Base-by-base conservation (phyloP, 2,888 invertebrate genomes). In the Cantharis flavilabris region DNA sequence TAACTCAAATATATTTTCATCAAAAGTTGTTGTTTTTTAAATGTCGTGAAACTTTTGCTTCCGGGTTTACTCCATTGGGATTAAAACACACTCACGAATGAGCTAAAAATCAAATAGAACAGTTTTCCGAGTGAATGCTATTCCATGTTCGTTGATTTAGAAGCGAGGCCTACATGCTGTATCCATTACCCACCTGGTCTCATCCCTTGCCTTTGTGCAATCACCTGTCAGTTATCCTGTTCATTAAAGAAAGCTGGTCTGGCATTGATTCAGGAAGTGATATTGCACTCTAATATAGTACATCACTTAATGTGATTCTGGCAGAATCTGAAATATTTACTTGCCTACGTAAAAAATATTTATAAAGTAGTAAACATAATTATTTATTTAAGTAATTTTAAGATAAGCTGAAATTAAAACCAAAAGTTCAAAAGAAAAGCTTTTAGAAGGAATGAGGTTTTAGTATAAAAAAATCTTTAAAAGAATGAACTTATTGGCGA, bases 81-180 rank as follows among this genome's bases (percentile, higher is more conserved):
- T 77, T 77, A 70, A 72, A 75, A 75, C 75, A 72, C 75, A 75
- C 75, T 76, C 75, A 64, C 72, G 71, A 70, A 70, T 73, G 65
- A 78, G 73, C 78, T 76, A 71, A 76, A 76, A 77, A 79, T 72
- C 76, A 76, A 76, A 75, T 76, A 79, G 80, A 77, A 76, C 81
- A 82, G 80, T 83, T 83, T 83, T 82, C 82, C 82, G 82, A 79
- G 82, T 83, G 84, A 84, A 86, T 83, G 86, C 85, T 81, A 81
- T 85, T 84, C 82, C 85, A 79, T 86, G 86, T 86, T 83, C 82
- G 72, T 79, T 80, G 83, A 83, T 82, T 83, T 83, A 83, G 83
- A 84, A 85, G 80, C 85, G 85, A 86, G 84, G 83, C 83, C 79
- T 81, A 85, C 86, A 85, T 82, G 86, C 83, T 82, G 84, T 83